Percentiles rank a stretch among this genome's conserved stretches.
Evolutionary conservation across 2,888 invertebrate genomes (phyloP).

Genomic region (Phalera bucephala): DNA sequence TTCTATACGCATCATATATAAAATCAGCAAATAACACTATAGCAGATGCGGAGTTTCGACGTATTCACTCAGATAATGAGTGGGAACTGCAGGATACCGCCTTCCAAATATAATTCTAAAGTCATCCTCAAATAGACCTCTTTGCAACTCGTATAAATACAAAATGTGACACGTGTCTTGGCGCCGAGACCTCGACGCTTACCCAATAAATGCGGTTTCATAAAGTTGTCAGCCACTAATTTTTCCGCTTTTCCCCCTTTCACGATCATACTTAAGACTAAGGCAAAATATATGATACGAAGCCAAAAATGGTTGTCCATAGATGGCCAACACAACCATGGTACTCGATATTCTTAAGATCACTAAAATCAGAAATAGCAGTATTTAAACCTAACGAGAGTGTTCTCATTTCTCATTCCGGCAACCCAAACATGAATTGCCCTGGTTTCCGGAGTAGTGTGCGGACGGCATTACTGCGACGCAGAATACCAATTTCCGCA

Average conservation of each 20-base stretch:
- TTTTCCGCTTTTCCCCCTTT: constrained; percentile 31
- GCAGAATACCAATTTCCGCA: neutral
- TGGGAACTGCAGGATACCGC: constrained; percentile 3
- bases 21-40: constrained; percentile 7
- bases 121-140: constrained; percentile 22
- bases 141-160: constrained; percentile 25
- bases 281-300: constrained; percentile 20
- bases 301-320: constrained; percentile 21
- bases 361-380: neutral
- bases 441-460: constrained; percentile 5
- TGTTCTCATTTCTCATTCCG: neutral
- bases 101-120: neutral
- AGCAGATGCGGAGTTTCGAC: constrained; percentile 9
- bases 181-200: constrained; percentile 24
- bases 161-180: constrained; percentile 24
- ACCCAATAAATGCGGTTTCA: constrained; percentile 22
- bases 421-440: constrained; percentile 1
- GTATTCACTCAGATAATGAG: constrained; percentile 5
- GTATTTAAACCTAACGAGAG: neutral
- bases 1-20: constrained; percentile 9
- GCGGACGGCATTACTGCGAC: neutral
- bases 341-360: constrained; percentile 15
- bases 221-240: constrained; percentile 15
- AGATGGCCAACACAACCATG: constrained; percentile 27
- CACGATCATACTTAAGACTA: constrained; percentile 16